phyloP scores from a whole-genome alignment of 2,888 invertebrate species.

The Cosmopolites sordidus region DNA sequence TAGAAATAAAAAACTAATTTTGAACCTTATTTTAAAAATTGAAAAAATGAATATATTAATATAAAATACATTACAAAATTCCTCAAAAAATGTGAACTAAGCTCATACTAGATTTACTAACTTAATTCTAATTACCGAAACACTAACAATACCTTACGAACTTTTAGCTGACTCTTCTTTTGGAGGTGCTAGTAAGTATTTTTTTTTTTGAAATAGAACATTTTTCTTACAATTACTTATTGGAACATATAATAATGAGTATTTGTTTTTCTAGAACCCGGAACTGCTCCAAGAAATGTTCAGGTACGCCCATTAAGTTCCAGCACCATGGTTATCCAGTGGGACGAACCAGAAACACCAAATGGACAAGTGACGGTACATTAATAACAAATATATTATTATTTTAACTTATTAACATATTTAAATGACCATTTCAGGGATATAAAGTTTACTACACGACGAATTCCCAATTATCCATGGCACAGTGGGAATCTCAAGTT shows the following conservation, averaged over 20 bases:
- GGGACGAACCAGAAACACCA: conserved; percentile 96
- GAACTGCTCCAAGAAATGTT: conserved; percentile 90
- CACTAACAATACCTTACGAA: not conserved
- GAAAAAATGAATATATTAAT: too few relatives aligned
- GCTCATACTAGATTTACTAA: too few relatives aligned
- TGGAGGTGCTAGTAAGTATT: conserved; percentile 60
- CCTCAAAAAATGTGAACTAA: too few relatives aligned
- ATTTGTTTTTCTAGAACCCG: conserved; percentile 67
- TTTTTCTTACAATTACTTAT: too few relatives aligned
- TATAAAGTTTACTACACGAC: conserved; percentile 97
- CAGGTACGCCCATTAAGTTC: conserved; percentile 91
- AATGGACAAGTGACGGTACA: conserved; percentile 95
- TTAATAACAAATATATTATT: not conserved
- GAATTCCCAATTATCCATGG: conserved; percentile 78
- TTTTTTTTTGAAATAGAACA: too few relatives aligned
- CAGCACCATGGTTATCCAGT: conserved; percentile 94
- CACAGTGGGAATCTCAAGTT: conserved; percentile 89
- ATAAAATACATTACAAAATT: too few relatives aligned
- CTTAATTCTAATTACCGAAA: too few relatives aligned
- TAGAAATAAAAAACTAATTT: too few relatives aligned
- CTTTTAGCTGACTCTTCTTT: conserved; percentile 48
- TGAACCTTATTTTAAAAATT: too few relatives aligned
- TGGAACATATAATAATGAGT: too few relatives aligned
- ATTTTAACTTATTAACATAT: conserved; percentile 1
- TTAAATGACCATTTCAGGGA: conserved; percentile 59